A percentile compares a stretch with the other conserved stretches of the same genome.
These are phyloP conservation scores for Antedon bifida DNA, from an alignment of 35 echinoderm and acorn worm species.

Conservation along the genomic window DNA sequence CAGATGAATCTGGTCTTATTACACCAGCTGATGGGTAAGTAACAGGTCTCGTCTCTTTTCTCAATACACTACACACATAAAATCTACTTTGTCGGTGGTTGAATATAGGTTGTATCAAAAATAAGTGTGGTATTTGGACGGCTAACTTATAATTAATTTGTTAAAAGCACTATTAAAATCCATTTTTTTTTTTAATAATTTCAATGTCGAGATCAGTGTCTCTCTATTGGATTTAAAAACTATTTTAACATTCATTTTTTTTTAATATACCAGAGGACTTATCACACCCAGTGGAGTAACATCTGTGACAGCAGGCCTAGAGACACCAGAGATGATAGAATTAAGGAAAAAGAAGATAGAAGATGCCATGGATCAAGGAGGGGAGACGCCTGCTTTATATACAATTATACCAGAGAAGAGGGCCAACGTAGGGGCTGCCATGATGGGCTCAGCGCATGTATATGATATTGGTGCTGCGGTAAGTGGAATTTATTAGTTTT, in stretches of 20 bases:
- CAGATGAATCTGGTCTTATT: conserved; percentile 87
- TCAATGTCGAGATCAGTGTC: too few species aligned
- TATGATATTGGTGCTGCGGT: conserved; percentile 84
- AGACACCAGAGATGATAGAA: conserved; percentile 98
- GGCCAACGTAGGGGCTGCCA: conserved; percentile 57
- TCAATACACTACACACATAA: not conserved
- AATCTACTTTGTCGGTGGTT: not conserved
- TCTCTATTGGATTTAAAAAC: too few species aligned
- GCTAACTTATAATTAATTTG: too few species aligned
- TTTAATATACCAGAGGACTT: too few species aligned
- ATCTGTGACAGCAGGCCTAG: conserved; percentile 82
- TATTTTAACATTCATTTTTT: too few species aligned
- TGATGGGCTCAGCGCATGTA: conserved; percentile 88
- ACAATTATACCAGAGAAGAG: conserved; percentile 92
- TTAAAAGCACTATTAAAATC: too few species aligned
- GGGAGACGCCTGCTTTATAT: conserved; percentile 72
- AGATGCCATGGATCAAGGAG: conserved; percentile 89
- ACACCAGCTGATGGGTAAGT: conserved; percentile 96
- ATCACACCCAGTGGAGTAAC: conserved; percentile 87
- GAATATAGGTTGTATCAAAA: not conserved
- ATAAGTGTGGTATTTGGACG: not conserved
- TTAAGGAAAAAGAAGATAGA: conserved; percentile 93
- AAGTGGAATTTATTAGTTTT: not conserved
- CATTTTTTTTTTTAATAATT: too few species aligned
- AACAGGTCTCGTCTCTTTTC: not conserved